phyloP scores from a whole-genome alignment of 64 coral and sea anemone genomes.

The Trachythela sp. region DNA sequence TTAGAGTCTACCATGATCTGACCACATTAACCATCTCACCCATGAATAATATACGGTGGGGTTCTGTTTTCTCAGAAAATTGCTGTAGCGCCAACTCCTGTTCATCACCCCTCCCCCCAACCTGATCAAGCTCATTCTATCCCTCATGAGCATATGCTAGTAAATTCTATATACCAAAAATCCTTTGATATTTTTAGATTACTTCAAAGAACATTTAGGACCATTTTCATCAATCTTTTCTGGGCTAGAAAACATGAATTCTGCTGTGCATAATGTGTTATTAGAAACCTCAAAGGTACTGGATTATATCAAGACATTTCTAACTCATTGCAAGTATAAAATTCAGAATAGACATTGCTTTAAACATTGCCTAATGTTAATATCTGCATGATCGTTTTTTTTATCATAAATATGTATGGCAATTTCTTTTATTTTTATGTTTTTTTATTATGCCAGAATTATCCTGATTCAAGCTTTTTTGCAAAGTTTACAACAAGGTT shows the following conservation, averaged over 20 bases:
- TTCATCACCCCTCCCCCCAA: neutral
- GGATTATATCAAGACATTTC: no score
- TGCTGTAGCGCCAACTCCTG: no score
- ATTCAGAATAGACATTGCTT: no score
- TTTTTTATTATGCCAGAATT: neutral
- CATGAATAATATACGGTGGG: no score
- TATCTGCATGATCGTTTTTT: no score
- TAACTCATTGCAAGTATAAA: no score
- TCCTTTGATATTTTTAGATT: neutral
- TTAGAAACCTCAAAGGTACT: neutral
- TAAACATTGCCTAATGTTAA: no score
- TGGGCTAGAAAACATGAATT: constrained; percentile 14
- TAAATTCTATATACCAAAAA: neutral
- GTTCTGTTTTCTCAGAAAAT: no score
- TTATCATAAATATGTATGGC: neutral
- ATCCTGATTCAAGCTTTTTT: neutral
- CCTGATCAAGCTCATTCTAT: neutral
- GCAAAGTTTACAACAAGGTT: neutral
- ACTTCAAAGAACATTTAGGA: neutral
- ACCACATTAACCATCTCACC: no score
- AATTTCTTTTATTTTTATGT: neutral
- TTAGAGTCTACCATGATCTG: no score
- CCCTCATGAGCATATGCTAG: neutral
- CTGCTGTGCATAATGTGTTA: neutral
- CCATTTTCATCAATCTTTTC: constrained; percentile 16